These are phyloP conservation scores for Mongoloraphidia duomilia DNA, from an alignment of 2,888 invertebrate genomes.

Conservation along the genomic window DNA sequence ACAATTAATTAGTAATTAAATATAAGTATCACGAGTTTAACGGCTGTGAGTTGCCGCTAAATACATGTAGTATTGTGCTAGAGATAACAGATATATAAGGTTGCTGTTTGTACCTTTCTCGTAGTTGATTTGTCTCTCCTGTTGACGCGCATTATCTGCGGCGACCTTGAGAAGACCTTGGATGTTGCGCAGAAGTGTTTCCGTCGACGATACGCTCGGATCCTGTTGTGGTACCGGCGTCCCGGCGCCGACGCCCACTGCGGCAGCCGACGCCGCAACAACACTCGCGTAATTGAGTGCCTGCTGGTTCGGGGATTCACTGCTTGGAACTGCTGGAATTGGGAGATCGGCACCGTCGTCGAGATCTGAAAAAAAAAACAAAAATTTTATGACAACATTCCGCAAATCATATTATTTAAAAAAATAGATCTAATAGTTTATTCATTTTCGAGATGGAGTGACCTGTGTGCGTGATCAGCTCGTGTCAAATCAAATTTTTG, in stretches of 20 bases:
- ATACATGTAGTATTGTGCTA: conserved; percentile 33
- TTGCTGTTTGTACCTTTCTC: conserved; percentile 74
- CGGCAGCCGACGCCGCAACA: conserved; percentile 38
- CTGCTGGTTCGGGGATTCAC: conserved; percentile 35
- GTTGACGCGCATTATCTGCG: conserved; percentile 92
- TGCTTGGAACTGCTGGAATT: conserved; percentile 37
- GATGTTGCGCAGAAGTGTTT: conserved; percentile 86
- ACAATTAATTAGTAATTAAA: no score
- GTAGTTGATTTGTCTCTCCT: conserved; percentile 89
- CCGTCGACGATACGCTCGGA: conserved; percentile 66
- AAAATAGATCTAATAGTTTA: no score
- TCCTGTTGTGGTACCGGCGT: conserved; percentile 40
- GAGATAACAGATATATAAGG: conserved; percentile 32
- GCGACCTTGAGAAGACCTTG: conserved; percentile 92
- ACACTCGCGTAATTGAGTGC: conserved; percentile 67
- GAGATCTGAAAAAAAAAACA: conserved; percentile 41
- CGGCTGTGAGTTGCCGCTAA: conserved; percentile 32
- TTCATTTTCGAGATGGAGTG: no score
- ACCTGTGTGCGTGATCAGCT: no score
- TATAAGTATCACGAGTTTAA: conserved; percentile 16
- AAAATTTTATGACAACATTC: no score
- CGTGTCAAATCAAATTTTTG: no score
- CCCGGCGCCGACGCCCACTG: conserved; percentile 26
- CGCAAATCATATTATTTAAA: no score
- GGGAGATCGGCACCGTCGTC: conserved; percentile 62